Percentiles rank a stretch among this genome's conserved stretches.
Conservation (phyloP, 2,113 vertebrate genomes). For the Lophura nycthemera region DNA sequence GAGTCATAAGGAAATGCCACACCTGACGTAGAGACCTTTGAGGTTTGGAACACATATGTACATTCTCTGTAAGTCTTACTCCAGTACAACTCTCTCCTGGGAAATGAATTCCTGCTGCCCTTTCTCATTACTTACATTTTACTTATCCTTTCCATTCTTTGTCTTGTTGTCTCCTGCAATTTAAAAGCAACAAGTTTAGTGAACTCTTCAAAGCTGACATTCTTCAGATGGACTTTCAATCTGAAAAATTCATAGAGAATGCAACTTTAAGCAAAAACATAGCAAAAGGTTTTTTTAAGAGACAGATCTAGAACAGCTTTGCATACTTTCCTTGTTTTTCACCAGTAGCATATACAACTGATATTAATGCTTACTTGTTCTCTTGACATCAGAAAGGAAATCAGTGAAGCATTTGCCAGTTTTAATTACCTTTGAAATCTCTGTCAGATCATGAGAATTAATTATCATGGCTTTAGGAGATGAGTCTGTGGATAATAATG, state of each 20-base stretch:
- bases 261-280: not conserved
- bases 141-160: constrained; percentile 87
- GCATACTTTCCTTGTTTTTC: constrained; percentile 39
- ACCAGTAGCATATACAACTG: constrained; percentile 13
- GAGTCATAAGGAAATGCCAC: constrained; percentile 77
- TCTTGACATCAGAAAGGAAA: constrained; percentile 65
- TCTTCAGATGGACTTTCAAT: constrained; percentile 59
- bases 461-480: constrained; percentile 51
- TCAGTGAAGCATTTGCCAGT: constrained; percentile 28
- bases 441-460: constrained; percentile 73
- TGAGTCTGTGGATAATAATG: constrained; percentile 58
- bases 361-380: constrained; percentile 53
- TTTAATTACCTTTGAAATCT: constrained; percentile 79
- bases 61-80: constrained; percentile 29
- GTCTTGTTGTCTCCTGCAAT: constrained; percentile 85
- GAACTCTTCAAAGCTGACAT: constrained; percentile 61
- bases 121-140: constrained; percentile 87
- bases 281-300: constrained; percentile 50
- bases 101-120: constrained; percentile 73
- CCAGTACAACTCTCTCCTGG: constrained; percentile 51
- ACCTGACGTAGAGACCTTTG: constrained; percentile 71
- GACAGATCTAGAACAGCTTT: constrained; percentile 28
- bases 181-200: constrained; percentile 76
- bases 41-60: constrained; percentile 72
- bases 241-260: constrained; percentile 43